phyloP scores from a whole-genome alignment of 2,888 invertebrate genomes.

The Scaptomyza flava region DNA sequence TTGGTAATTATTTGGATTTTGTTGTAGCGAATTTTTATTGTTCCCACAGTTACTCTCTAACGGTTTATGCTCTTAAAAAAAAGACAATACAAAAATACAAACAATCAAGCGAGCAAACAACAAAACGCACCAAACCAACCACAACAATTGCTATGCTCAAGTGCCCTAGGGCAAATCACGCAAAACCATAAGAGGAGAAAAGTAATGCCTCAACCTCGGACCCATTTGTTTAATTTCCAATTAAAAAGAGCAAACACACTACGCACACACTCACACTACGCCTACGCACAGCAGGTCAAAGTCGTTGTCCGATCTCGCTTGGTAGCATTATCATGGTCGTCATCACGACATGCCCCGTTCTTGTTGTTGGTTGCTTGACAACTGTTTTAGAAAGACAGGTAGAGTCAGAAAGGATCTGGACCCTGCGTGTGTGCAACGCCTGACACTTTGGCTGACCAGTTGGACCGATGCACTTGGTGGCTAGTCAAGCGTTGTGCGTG shows the following conservation, averaged over 20 bases:
- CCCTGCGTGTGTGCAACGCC: slow-evolving; percentile 57
- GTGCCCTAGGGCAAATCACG: slow-evolving; percentile 71
- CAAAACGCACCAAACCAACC: slow-evolving; percentile 40
- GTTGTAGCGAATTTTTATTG: slow-evolving; percentile 41
- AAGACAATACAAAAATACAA: slow-evolving; percentile 14
- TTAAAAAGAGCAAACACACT: slow-evolving; percentile 75
- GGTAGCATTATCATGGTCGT: slow-evolving; percentile 74
- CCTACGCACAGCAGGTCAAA: slow-evolving; percentile 76
- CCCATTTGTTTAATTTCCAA: slow-evolving; percentile 79
- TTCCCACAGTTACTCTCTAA: slow-evolving; percentile 63
- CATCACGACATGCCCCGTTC: slow-evolving; percentile 71
- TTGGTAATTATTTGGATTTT: slow-evolving; percentile 62
- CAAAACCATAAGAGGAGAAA: slow-evolving; percentile 64
- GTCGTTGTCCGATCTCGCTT: slow-evolving; percentile 37
- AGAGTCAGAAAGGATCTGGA: slow-evolving; percentile 53
- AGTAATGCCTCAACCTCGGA: slow-evolving; percentile 55
- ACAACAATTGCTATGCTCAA: slow-evolving; percentile 68
- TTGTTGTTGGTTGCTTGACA: slow-evolving; percentile 60
- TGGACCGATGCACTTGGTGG: slow-evolving; percentile 34
- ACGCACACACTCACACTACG: slow-evolving; percentile 59
- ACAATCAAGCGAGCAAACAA: slow-evolving; percentile 51
- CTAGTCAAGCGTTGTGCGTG: slow-evolving; percentile 55
- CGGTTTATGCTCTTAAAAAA: slow-evolving; percentile 68
- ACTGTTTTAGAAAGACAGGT: slow-evolving; percentile 66
- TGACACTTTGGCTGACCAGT: slow-evolving; percentile 71